Percentiles rank a stretch among this genome's conserved stretches.
phyloP scores from a whole-genome alignment of 2,113 vertebrate genomes.

The Protobothrops mucrosquamatus region DNA sequence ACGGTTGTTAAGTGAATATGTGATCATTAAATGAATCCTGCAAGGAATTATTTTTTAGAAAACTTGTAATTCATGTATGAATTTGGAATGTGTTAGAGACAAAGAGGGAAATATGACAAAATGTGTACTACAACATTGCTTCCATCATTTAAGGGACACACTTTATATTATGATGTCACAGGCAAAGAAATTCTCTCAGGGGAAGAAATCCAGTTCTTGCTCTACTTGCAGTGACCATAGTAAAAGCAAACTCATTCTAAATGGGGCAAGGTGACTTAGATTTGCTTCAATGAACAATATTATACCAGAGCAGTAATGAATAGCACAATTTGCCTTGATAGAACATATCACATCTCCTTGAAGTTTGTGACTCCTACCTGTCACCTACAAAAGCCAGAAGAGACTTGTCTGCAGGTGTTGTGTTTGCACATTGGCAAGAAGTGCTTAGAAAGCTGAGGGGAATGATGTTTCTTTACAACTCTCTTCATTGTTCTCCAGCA shows the following conservation, averaged over 20 bases:
- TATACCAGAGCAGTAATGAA: background rate
- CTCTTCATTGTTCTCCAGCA: background rate
- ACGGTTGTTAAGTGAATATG: background rate
- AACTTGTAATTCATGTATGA: background rate
- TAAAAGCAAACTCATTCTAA: background rate
- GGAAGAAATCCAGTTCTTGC: background rate
- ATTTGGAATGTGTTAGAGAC: background rate
- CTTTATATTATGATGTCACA: background rate
- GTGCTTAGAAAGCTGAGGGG: background rate
- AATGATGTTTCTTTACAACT: background rate
- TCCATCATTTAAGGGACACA: background rate
- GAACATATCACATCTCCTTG: background rate
- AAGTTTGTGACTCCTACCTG: background rate
- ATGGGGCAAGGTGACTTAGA: background rate
- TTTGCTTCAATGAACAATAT: background rate
- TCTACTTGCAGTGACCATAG: background rate
- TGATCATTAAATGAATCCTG: background rate
- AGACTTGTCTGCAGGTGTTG: background rate
- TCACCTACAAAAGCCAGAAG: background rate
- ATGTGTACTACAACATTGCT: background rate
- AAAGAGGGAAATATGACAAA: background rate
- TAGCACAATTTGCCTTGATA: background rate
- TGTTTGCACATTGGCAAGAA: background rate
- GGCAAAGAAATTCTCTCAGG: background rate
- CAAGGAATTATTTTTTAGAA: background rate